Conservation (phyloP, 2,797 vertebrate genomes). For the Sardinella longiceps region DNA sequence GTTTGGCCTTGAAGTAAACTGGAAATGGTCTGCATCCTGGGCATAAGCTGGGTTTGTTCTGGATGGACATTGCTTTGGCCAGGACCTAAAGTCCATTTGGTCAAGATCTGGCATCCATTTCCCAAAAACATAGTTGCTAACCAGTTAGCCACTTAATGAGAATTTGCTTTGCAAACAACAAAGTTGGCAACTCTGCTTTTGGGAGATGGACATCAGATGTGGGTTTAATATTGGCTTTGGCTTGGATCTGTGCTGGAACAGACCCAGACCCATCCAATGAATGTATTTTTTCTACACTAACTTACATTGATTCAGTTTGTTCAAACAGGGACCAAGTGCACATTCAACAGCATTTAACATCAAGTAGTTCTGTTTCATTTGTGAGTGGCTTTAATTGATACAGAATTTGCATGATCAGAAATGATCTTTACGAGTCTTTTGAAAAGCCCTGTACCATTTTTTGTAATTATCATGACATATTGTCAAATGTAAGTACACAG, state of each 20-base stretch:
- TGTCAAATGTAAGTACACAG: not conserved
- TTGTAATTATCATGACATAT: not conserved
- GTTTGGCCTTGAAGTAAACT: no score
- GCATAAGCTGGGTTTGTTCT: no score
- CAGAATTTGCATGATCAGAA: not conserved
- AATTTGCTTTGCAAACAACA: no score
- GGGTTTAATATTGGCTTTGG: no score
- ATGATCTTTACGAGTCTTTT: not conserved
- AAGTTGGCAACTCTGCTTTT: no score
- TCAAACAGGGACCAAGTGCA: not conserved
- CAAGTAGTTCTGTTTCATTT: not conserved
- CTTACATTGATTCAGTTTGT: not conserved
- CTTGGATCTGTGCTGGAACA: not conserved
- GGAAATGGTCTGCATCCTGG: no score
- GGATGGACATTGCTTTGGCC: no score
- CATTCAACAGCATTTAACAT: not conserved
- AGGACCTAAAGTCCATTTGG: no score
- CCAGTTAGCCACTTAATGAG: no score
- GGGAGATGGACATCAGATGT: no score
- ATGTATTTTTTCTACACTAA: slow-evolving; percentile 19
- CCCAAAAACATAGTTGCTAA: no score
- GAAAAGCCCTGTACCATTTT: not conserved
- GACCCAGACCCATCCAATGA: not conserved
- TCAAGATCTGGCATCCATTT: no score
- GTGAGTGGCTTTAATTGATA: not conserved